Evolutionary conservation across 2,797 vertebrate genomes (phyloP).

Genomic region (Lepilemur septentrionalis): DNA sequence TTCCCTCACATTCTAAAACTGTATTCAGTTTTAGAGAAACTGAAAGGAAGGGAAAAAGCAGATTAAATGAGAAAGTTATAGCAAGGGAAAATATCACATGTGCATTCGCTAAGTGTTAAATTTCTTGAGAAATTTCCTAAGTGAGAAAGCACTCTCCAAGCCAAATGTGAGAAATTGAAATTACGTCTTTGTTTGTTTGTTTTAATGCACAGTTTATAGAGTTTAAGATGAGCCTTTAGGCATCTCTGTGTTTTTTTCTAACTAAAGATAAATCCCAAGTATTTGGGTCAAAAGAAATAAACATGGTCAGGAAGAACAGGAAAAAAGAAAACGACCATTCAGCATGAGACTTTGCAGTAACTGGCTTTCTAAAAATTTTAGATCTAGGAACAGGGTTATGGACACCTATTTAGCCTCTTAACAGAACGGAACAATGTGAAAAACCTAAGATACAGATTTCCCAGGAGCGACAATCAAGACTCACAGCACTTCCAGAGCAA

Average conservation of each 20-base stretch:
- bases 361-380: slow-evolving; percentile 54
- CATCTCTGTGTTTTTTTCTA: slow-evolving; percentile 38
- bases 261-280: slow-evolving; percentile 62
- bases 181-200: not conserved
- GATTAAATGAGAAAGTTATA: slow-evolving; percentile 16
- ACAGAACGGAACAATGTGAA: not conserved
- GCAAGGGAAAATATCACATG: not conserved
- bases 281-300: slow-evolving; percentile 68
- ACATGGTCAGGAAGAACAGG: slow-evolving; percentile 2
- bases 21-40: not conserved
- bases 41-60: not conserved
- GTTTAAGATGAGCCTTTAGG: slow-evolving; percentile 42
- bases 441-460: not conserved
- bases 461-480: not conserved
- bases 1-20: slow-evolving; percentile 24
- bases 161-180: slow-evolving; percentile 5
- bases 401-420: not conserved
- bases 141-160: not conserved
- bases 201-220: not conserved
- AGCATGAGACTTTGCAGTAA: not conserved
- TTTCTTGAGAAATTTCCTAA: slow-evolving; percentile 30
- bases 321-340: not conserved
- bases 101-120: not conserved
- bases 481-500: not conserved
- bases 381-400: slow-evolving; percentile 26